Evolutionary conservation across 2,113 vertebrate genomes (phyloP).

Genomic region (Neolamprologus sp.): DNA sequence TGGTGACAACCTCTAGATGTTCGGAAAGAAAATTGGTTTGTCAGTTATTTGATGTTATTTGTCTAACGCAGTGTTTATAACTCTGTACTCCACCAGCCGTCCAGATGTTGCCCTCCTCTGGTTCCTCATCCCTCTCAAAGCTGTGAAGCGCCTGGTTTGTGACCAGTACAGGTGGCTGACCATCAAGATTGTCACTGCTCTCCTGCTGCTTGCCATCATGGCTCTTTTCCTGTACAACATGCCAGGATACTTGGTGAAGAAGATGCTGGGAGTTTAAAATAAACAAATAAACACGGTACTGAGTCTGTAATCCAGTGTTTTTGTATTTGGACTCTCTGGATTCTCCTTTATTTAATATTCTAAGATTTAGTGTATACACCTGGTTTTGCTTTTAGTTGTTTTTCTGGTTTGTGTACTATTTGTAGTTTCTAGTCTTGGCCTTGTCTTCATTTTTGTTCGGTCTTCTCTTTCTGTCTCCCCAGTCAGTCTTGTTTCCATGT

Average conservation of each 20-base stretch:
- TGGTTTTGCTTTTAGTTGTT: background rate
- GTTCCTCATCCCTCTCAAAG: conserved; percentile 93
- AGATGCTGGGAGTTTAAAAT: conserved; percentile 71
- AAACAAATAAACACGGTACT: background rate
- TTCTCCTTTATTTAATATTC: background rate
- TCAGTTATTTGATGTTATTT: fast-evolving
- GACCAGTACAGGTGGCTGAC: conserved; percentile 94
- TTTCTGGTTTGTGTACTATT: background rate
- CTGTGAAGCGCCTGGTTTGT: conserved; percentile 89
- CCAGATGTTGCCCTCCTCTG: conserved; percentile 92
- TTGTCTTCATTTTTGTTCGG: background rate
- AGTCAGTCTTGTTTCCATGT: background rate
- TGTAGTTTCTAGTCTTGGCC: background rate
- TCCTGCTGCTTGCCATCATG: conserved; percentile 81
- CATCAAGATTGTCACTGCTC: conserved; percentile 84
- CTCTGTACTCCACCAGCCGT: conserved; percentile 73
- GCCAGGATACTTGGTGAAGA: conserved; percentile 96
- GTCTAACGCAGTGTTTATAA: background rate
- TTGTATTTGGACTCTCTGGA: background rate
- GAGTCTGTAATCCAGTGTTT: background rate
- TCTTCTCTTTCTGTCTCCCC: background rate
- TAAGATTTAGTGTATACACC: background rate
- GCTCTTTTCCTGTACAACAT: conserved; percentile 92
- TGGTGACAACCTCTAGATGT: background rate
- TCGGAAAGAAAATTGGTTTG: background rate